A percentile compares a stretch with the other conserved stretches of the same genome.
Conservation (phyloP, 2,797 vertebrate species). For the Lemur catta region DNA sequence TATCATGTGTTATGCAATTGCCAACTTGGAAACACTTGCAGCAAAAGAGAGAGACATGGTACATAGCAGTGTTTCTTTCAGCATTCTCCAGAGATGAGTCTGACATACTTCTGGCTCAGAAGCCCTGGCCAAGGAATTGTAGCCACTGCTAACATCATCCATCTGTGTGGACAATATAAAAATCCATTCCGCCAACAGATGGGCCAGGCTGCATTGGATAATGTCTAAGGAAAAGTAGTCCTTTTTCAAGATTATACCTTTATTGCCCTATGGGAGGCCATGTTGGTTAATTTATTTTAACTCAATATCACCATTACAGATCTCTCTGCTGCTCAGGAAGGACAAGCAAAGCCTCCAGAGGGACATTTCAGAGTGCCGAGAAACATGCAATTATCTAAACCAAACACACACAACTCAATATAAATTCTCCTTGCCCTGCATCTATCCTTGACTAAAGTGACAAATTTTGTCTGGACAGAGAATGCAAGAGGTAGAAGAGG, state of each 20-base stretch:
- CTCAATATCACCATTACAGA: neutral
- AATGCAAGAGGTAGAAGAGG: neutral
- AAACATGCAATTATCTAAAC: neutral
- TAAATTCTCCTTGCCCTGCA: neutral
- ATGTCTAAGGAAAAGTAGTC: neutral
- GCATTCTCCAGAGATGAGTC: conserved; percentile 7
- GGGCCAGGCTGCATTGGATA: neutral
- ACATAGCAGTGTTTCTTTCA: neutral
- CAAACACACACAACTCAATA: neutral
- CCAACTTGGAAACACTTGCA: conserved; percentile 31
- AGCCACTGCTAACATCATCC: conserved; percentile 8
- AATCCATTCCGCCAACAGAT: neutral
- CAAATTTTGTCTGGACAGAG: neutral
- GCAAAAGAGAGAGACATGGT: neutral
- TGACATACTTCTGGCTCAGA: conserved; percentile 13
- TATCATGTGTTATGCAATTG: neutral
- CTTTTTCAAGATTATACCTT: neutral
- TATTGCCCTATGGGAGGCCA: neutral
- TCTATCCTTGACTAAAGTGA: neutral
- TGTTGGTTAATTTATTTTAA: neutral
- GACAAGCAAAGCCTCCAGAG: neutral
- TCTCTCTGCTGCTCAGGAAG: neutral
- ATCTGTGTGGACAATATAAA: conserved; percentile 50
- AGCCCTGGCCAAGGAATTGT: neutral
- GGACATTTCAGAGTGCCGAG: neutral